Evolutionary conservation across 2,797 vertebrate genomes (phyloP), one percentile per base, ranked within the genome.

Genomic region (Gallinago solitaria): DNA sequence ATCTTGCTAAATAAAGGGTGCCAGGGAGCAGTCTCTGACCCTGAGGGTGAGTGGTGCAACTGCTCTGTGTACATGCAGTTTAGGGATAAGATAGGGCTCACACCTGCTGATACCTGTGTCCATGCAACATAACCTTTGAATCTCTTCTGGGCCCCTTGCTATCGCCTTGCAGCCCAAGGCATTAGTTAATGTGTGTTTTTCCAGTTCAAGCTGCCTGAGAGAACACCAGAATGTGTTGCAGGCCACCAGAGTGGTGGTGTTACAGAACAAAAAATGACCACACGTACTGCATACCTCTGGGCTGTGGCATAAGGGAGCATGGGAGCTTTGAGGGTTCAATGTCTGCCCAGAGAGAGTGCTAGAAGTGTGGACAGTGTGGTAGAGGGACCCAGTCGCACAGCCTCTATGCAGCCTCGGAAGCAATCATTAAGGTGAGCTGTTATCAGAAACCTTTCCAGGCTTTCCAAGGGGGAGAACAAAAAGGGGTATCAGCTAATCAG

Each of bases 51-150:
- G 43, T 1, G 1, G 12, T 23, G 11, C 13, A 25, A 33, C 18
- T 47, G 11, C 1, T 1, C 0, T 16, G 6, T n/a, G 39, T n/a
- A 48, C 33, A 15, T 33, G 16, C 6, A 16, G 5, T 68, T 37
- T 13, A 41, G 15, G 12, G 41, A 19, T 21, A 39, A 45, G 9
- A 20, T 7, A 45, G 19, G 9, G 35, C 16, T 20, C 53, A n/a
- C 14, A 25, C 19, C 14, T 78, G 6, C 17, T 35, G 6, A 41
- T 30, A 18, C 4, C 7, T 0, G 0, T 39, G 13, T 35, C 20
- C 16, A 12, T 48, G 21, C 9, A 51, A 19, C 9, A 59, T 14
- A 47, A 27, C 3, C 2, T 82, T 60, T 65, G 37, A 5, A 56
- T 73, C 17, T 53, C 2, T 68, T 65, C 33, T 37, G 21, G 12